These are phyloP conservation scores for Datnioides undecimradiatus DNA, from an alignment of 2,113 vertebrate genomes.

Conservation along the genomic window DNA sequence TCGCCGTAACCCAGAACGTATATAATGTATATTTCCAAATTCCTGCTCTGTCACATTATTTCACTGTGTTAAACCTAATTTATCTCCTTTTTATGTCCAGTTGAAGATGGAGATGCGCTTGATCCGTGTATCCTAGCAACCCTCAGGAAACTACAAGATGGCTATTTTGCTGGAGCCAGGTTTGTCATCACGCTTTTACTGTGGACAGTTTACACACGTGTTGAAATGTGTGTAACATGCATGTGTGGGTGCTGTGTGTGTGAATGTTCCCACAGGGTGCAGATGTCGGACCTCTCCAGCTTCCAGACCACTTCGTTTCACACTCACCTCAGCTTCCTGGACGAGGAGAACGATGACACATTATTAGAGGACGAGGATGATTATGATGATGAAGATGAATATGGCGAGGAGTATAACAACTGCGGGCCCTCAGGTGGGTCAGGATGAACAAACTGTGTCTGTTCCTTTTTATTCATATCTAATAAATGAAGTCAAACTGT, in stretches of 20 bases:
- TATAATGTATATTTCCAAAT: neutral
- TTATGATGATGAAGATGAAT: constrained; percentile 82
- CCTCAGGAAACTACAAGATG: constrained; percentile 95
- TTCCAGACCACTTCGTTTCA: constrained; percentile 97
- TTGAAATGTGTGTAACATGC: neutral
- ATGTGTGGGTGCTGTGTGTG: constrained; percentile 6
- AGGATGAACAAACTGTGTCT: neutral
- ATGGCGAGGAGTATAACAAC: constrained; percentile 83
- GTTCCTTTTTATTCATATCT: neutral
- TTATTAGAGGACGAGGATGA: constrained; percentile 83
- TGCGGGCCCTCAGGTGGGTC: constrained; percentile 81
- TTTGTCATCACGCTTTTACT: constrained; percentile 62
- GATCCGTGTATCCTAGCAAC: constrained; percentile 93
- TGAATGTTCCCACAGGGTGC: constrained; percentile 85
- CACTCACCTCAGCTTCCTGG: constrained; percentile 95
- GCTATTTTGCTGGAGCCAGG: constrained; percentile 98
- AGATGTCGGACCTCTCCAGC: constrained; percentile 91
- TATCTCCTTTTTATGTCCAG: constrained; percentile 74
- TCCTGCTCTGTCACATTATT: neutral
- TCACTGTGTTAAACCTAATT: neutral
- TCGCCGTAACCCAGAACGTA: neutral
- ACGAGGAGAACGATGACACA: constrained; percentile 88
- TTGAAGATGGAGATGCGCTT: constrained; percentile 91
- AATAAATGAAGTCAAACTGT: neutral
- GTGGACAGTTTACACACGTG: neutral